phyloP scores from a whole-genome alignment of 2,888 invertebrate genomes.

The Amblyjoppa fuscipennis region DNA sequence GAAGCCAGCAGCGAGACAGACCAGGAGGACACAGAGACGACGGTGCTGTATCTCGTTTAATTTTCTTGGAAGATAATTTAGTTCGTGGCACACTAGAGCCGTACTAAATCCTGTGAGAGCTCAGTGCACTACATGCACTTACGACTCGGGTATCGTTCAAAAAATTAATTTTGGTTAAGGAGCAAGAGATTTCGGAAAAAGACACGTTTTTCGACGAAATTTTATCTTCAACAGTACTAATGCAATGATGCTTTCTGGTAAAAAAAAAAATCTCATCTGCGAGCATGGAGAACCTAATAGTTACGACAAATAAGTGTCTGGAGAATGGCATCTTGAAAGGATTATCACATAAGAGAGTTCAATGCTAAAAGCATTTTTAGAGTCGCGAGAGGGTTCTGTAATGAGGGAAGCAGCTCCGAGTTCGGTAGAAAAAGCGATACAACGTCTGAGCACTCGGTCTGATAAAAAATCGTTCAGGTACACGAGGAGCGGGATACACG shows the following conservation, averaged over 20 bases:
- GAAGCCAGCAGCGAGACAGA: slow-evolving; percentile 42
- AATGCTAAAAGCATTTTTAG: not conserved
- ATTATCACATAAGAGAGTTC: not conserved
- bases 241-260: not conserved
- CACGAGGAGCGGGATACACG: not conserved
- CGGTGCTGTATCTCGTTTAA: slow-evolving; percentile 43
- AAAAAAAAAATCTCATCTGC: not conserved
- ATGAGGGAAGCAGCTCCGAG: slow-evolving; percentile 3
- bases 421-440: slow-evolving; percentile 11
- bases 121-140: not conserved
- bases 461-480: slow-evolving; percentile 6
- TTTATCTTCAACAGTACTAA: not conserved
- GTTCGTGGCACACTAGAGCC: slow-evolving; percentile 12
- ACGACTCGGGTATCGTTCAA: not conserved
- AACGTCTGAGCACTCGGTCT: not conserved
- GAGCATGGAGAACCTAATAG: not conserved
- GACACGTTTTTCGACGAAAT: not conserved
- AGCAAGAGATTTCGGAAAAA: not conserved
- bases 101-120: not conserved
- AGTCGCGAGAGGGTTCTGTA: not conserved
- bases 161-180: not conserved
- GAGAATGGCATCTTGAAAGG: not conserved
- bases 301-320: not conserved
- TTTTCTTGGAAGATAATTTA: slow-evolving; percentile 36
- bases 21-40: slow-evolving; percentile 21